A percentile compares a stretch with the other conserved stretches of the same genome.
Conservation (phyloP, 2,888 invertebrate species). For the Sipunculus nudus region DNA sequence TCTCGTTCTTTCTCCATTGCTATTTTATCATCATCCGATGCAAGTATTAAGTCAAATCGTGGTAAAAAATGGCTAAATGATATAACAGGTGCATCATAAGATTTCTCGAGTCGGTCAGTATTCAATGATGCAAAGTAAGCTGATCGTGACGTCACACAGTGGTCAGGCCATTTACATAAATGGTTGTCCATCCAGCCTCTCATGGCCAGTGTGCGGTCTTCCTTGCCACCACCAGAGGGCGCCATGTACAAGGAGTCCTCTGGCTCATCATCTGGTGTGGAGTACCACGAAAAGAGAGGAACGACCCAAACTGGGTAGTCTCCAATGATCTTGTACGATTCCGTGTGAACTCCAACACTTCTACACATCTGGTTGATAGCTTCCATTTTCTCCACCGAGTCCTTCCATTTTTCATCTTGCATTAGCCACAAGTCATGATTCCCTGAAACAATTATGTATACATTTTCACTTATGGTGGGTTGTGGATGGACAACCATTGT, state of each 20-base stretch:
- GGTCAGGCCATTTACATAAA: conserved; percentile 36
- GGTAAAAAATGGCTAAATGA: conserved; percentile 45
- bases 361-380: conserved; percentile 36
- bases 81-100: conserved; percentile 35
- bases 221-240: conserved; percentile 10
- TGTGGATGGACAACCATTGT: no score
- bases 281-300: conserved; percentile 44
- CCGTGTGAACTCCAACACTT: conserved; percentile 27
- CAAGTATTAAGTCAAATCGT: conserved; percentile 32
- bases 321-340: conserved; percentile 22
- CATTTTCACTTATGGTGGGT: no score
- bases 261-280: conserved; percentile 42
- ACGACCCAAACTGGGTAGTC: conserved; percentile 35
- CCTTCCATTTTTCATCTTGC: conserved; percentile 5
- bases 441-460: no score
- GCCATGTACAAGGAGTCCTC: conserved; percentile 35
- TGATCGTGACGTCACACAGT: conserved; percentile 21
- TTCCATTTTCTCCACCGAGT: conserved; percentile 41
- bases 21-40: conserved; percentile 25
- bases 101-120: conserved; percentile 3
- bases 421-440: conserved; percentile 46
- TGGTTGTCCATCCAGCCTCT: conserved; percentile 46
- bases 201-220: conserved; percentile 12
- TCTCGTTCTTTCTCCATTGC: conserved; percentile 26
- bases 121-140: conserved; percentile 38